phyloP scores from a whole-genome alignment of 92 coral and sea anemone genomes.

The Porites cylindrica region DNA sequence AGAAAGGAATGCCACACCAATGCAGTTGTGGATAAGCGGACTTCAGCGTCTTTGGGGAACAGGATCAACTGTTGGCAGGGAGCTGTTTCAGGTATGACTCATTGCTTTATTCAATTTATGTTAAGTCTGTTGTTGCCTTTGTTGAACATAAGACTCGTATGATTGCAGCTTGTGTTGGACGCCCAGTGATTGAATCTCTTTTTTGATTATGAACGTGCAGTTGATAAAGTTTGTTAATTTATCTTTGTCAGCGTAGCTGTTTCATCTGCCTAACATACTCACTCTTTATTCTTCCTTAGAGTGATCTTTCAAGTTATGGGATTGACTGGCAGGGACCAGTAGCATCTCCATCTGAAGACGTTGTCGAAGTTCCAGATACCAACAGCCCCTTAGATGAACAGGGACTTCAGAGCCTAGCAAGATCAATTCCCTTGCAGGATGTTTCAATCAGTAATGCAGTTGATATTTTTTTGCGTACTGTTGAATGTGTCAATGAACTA shows the following conservation, averaged over 20 bases:
- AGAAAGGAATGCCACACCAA: constrained; percentile 58
- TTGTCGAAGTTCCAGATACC: constrained; percentile 70
- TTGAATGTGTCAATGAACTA: constrained; percentile 12
- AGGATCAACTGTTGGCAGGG: constrained; percentile 8
- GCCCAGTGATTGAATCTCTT: neutral
- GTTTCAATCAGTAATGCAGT: constrained; percentile 27
- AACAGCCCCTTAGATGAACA: constrained; percentile 56
- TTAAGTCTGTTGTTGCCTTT: neutral
- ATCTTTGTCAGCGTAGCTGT: neutral
- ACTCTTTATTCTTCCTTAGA: constrained; percentile 3
- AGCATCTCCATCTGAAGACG: constrained; percentile 58
- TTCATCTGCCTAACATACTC: neutral
- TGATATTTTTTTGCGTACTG: constrained; percentile 19
- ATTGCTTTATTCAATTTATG: neutral
- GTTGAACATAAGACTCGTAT: neutral
- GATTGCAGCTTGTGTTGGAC: constrained; percentile 1
- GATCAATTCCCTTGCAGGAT: constrained; percentile 1
- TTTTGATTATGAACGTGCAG: neutral
- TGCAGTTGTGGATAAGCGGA: constrained; percentile 70
- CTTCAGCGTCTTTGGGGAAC: constrained; percentile 17
- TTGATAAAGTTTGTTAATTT: neutral
- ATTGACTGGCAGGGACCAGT: constrained; percentile 73
- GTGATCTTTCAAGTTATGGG: constrained; percentile 59
- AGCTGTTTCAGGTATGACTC: constrained; percentile 3
- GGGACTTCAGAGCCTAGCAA: constrained; percentile 14